Conservation (phyloP, 2,113 vertebrate genomes). For the Erythrocercus mccallii region DNA sequence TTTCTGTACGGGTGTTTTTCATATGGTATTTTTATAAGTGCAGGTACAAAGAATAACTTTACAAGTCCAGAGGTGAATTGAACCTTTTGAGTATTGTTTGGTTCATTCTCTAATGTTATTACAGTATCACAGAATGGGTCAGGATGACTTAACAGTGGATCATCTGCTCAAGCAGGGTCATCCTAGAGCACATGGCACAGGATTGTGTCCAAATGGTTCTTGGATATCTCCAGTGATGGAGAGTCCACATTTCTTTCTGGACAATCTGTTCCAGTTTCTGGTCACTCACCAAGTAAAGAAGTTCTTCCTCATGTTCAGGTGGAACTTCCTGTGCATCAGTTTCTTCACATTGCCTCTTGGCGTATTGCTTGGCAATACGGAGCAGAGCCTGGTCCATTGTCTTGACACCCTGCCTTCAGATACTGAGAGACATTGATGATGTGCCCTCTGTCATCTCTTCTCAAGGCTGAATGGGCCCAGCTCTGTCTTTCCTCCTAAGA, state of each 20-base stretch:
- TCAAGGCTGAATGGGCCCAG: not conserved
- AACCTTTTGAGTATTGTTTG: not conserved
- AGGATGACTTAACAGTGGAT: not conserved
- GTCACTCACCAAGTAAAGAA: not conserved
- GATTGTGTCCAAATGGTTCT: not conserved
- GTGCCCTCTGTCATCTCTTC: not conserved
- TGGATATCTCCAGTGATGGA: not conserved
- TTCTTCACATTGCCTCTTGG: fast-evolving
- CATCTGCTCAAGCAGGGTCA: not conserved
- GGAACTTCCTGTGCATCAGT: not conserved
- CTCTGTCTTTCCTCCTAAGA: not conserved
- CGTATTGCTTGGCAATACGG: fast-evolving
- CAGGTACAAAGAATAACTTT: not conserved
- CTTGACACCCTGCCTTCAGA: not conserved
- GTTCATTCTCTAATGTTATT: not conserved
- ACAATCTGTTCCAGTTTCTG: fast-evolving
- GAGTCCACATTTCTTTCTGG: not conserved
- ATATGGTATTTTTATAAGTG: not conserved
- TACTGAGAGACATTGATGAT: too few relatives aligned
- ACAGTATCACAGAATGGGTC: not conserved
- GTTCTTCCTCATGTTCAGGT: not conserved
- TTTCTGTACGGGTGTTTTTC: not conserved
- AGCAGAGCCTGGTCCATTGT: fast-evolving
- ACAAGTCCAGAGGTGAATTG: not conserved
- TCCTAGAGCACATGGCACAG: not conserved